Base-by-base conservation (phyloP, 2,113 vertebrate species). In the Lampris incognitus region DNA sequence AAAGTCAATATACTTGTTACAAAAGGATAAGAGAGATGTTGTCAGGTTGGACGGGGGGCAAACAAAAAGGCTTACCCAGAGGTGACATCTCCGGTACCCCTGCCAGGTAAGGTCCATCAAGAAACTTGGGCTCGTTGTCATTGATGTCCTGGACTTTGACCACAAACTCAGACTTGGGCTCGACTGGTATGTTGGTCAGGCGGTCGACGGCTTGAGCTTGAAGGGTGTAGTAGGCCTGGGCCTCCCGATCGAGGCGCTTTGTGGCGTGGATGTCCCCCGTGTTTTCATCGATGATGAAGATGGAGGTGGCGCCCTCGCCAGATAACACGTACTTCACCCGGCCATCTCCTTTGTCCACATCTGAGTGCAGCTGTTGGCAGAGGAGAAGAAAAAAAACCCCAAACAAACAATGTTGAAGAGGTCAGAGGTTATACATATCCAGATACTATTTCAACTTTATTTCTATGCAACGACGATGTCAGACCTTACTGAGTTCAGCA, bases 61-160 rank as follows among this genome's bases (percentile, higher is more conserved):
- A 68, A 73, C 37, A 38, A 4, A 44, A 48, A 44, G 10, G 46
- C 96, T 94, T 92, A 99, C 98, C 98, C 74, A 99, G 95, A 41
- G 96, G 97, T 66, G 98, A 98, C 97, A 98, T 99, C 85, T 99
- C 98, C 0, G 97, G 96, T 63, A 99, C 97, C 38, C 95, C 96
- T 3, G 97, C 96, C 6, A 95, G 92, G 70, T 98, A 98, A 0
- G 97, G 97, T 0, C 97, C 98, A 37, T 99, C 97, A 65, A 97
- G 90, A 92, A 99, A 99, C 74, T 96, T 97, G 57, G 98, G 98
- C 57, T 98, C 97, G 3, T 99, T 99, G 91, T 99, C 98, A 38
- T 99, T 99, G 93, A 99, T 98, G 90, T 99, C 98, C 90, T 99
- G 98, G 76, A 99, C 97, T 85, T 99, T 99, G 88, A 99, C 97